phyloP scores from a whole-genome alignment of 2,888 invertebrate genomes.

The Netelia melanura region DNA sequence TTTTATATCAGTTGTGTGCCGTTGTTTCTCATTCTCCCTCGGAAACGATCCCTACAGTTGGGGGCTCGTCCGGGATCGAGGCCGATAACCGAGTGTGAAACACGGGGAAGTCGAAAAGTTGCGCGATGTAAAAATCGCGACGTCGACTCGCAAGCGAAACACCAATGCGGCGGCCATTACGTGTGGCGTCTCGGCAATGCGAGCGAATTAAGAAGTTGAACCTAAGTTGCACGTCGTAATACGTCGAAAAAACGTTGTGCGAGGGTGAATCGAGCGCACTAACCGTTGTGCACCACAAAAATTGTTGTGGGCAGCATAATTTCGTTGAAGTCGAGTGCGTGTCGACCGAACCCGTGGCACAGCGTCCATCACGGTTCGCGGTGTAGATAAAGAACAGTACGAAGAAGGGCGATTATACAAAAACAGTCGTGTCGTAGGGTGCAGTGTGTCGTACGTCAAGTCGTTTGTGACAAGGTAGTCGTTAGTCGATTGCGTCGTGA shows the following conservation, averaged over 20 bases:
- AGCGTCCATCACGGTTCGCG: background rate
- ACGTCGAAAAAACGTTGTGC: conserved; percentile 5
- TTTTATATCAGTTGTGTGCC: no score
- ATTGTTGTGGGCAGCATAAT: background rate
- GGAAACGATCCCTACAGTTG: background rate
- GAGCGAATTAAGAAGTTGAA: background rate
- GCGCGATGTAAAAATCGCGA: conserved; percentile 15
- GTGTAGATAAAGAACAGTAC: background rate
- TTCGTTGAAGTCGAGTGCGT: background rate
- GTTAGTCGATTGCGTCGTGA: no score
- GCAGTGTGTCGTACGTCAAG: no score
- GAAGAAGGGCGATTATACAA: background rate
- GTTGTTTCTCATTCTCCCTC: no score
- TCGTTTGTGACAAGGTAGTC: no score
- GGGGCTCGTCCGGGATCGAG: conserved; percentile 29
- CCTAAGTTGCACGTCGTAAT: background rate
- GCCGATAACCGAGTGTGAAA: background rate
- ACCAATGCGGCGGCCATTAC: no score
- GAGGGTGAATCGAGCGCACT: background rate
- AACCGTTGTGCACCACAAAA: conserved; percentile 10
- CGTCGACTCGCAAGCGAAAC: background rate
- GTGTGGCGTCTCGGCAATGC: background rate
- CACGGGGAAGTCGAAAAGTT: conserved; percentile 6
- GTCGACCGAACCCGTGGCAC: background rate
- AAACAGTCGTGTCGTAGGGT: background rate